Base-by-base conservation (phyloP, 1,140 invertebrate genomes). In the Bombus cullumanus region DNA sequence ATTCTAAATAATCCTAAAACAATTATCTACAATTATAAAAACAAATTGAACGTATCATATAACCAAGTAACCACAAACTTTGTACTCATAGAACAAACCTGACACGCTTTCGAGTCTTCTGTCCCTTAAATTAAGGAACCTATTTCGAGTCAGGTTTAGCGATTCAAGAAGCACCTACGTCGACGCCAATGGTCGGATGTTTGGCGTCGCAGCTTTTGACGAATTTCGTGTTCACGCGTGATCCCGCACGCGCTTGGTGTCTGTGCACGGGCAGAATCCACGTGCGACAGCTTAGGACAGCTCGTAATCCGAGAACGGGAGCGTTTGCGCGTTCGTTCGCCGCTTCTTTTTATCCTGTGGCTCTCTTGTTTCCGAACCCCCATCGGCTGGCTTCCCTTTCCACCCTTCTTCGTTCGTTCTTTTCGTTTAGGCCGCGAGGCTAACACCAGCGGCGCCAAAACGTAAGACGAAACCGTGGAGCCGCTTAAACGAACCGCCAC, bases 301-400 rank as follows among this genome's bases (percentile, higher is more conserved):
- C 74, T 69, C 39, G 92, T 91, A 92, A 93, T 92, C 86, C 89
- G 90, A 93, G 92, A 92, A 89, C 85, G 77, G 76, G 73, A 83
- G 86, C 77, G 81, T 89, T 89, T 89, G 73, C 84, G 87, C 81
- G 15, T 66, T 31, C 41, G 10, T 37, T n/a, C n/a, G 18, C 64
- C 83, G 81, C 59, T 62, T 75, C 75, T 84, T 28, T 80, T 84
- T 39, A 37, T 80, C 77, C 82, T 39, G 62, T 62, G 64, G 64
- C 62, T 77, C 88, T 91, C 89, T 91, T 85, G 66, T 87, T 76
- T 80, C 86, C 75, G 85, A 89, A 85, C 74, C 86, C 84, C 81
- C 83, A 86, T 69, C 82, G 69, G 72, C 25, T 28, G 34, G 18
- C 18, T 31, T 64, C 31, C 15, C 78, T 87, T 88, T 90, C 66